Evolutionary conservation across 2,113 vertebrate genomes (phyloP), one percentile per base, ranked within the genome.

Genomic region (Atractosteus spatula): DNA sequence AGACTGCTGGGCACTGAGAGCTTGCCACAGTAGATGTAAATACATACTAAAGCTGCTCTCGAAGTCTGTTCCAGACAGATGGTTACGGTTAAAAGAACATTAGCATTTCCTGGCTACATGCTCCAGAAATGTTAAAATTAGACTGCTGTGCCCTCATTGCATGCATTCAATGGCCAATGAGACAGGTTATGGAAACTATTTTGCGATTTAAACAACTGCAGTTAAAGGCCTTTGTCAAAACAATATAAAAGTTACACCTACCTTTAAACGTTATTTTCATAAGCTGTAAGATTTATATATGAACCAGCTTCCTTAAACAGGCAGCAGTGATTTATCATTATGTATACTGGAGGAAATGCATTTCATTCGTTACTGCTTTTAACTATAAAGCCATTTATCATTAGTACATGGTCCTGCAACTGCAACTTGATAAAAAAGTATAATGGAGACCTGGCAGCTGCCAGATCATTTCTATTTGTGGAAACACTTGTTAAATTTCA

Each of bases 161-260:
- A 75, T 59, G 71, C 79, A 41, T 68, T 69, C 47, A 45, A 62
- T 70, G 55, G 62, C 77, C 71, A 70, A 17, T 14, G 61, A 75
- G 61, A 14, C 55, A 75, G 66, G 78, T 79, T 75, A 78, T 67
- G 66, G 68, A 76, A 82, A 76, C 74, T 71, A 80, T 78, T 68
- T 77, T 69, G 61, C 73, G 14, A 0, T 41, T 54, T 79, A 85
- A 88, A 88, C 72, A 78, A 72, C 77, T 75, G 74, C 84, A 87
- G 82, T 87, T 86, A 29, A 29, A 29, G 29, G 29, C 29, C 29
- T 29, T 29, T 29, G 29, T 29, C 29, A 29, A 29, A 29, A 29
- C 29, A 1, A 29, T 29, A 29, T 29, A 29, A 29, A 2, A 29
- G 29, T 29, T 29, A 29, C 29, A 29, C 29, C 29, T 29, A 29